Evolutionary conservation across 2,797 vertebrate genomes (phyloP).

Genomic region (Siniperca scherzeri): DNA sequence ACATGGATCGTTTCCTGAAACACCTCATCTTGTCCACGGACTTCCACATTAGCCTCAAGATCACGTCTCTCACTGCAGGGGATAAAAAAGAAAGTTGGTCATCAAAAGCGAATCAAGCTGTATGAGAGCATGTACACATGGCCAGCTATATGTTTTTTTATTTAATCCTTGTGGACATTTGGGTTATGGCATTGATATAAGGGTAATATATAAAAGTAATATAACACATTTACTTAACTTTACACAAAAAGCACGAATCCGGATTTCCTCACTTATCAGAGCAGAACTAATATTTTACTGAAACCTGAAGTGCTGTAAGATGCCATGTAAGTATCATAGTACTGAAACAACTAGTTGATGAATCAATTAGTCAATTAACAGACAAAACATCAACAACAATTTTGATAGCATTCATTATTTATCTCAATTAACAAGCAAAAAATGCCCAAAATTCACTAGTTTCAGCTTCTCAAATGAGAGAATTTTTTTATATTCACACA

Average conservation of each 20-base stretch:
- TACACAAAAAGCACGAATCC: constrained; percentile 6
- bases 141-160: not conserved
- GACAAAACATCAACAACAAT: not conserved
- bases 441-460: no score
- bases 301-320: not conserved
- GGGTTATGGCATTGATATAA: constrained; percentile 10
- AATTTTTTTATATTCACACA: not conserved
- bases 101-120: constrained; percentile 6
- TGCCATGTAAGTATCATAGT: not conserved
- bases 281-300: not conserved
- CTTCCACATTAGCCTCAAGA: constrained; percentile 87
- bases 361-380: not conserved
- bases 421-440: not conserved
- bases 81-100: not conserved
- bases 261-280: not conserved
- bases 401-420: not conserved
- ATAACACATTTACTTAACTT: not conserved
- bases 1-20: constrained; percentile 92
- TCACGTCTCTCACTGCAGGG: constrained; percentile 74
- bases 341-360: not conserved
- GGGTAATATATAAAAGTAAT: not conserved
- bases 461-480: not conserved
- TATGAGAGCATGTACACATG: not conserved
- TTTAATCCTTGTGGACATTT: constrained; percentile 14
- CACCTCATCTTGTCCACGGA: constrained; percentile 96